Conservation (phyloP, 2,113 vertebrate genomes). For the Phoxinus phoxinus region DNA sequence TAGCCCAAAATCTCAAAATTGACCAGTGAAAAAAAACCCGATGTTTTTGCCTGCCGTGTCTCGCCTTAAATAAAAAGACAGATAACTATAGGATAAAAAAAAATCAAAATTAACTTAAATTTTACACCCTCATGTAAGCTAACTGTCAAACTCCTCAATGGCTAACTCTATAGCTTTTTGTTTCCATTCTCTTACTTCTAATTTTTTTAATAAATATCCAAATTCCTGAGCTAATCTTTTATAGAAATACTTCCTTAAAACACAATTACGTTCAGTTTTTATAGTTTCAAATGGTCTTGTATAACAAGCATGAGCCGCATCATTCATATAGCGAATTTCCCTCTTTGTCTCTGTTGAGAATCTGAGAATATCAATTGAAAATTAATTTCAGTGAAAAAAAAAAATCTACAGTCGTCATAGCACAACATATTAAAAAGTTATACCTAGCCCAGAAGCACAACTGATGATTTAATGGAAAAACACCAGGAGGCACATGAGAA, state of each 20-base stretch:
- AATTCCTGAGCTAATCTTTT: background rate
- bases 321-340: background rate
- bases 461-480: background rate
- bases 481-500: background rate
- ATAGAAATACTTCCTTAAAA: background rate
- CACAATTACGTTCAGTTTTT: background rate
- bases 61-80: background rate
- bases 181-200: background rate
- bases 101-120: background rate
- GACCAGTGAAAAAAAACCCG: no score
- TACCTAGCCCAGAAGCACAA: background rate
- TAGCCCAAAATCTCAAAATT: no score
- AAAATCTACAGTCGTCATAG: background rate
- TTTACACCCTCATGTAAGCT: background rate
- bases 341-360: background rate
- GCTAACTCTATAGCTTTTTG: background rate
- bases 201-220: background rate
- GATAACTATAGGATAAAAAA: background rate
- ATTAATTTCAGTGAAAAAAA: background rate
- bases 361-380: background rate
- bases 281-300: background rate
- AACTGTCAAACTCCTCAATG: background rate
- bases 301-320: background rate
- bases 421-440: background rate
- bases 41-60: no score